These are phyloP conservation scores for Cyanoliseus patagonus DNA, from an alignment of 2,113 vertebrate genomes.

Conservation along the genomic window DNA sequence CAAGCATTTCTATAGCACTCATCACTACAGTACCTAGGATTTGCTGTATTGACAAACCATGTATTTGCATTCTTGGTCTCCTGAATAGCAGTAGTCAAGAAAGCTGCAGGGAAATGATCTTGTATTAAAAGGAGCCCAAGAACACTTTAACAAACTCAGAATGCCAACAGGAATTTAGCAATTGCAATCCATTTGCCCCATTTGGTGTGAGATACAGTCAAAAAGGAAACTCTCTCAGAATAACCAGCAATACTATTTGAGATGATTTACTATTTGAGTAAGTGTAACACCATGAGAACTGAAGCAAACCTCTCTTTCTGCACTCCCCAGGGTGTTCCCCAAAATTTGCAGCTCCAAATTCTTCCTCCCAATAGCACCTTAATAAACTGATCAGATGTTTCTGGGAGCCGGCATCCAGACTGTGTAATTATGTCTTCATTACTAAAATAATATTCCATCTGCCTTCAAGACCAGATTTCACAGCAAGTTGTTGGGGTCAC, in stretches of 20 bases:
- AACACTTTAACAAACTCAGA: background rate
- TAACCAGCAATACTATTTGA: background rate
- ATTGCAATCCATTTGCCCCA: background rate
- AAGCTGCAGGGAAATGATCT: background rate
- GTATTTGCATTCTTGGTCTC: background rate
- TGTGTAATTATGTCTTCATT: constrained; percentile 13
- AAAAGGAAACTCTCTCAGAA: background rate
- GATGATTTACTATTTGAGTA: background rate
- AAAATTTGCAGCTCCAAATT: background rate
- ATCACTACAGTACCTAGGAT: background rate
- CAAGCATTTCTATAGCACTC: constrained; percentile 16
- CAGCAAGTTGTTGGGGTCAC: constrained; percentile 11
- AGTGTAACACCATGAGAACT: background rate
- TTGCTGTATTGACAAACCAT: background rate
- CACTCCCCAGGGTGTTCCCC: background rate
- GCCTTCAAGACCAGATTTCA: background rate
- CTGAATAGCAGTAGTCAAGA: background rate
- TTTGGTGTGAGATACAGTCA: background rate
- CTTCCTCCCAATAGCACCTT: background rate
- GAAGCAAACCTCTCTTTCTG: background rate
- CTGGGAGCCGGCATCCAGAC: background rate
- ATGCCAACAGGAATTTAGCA: background rate
- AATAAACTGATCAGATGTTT: constrained; percentile 12
- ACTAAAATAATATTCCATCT: constrained; percentile 38
- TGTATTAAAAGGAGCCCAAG: background rate